phyloP scores from a whole-genome alignment of 2,888 invertebrate genomes.

The Eledona agricola region DNA sequence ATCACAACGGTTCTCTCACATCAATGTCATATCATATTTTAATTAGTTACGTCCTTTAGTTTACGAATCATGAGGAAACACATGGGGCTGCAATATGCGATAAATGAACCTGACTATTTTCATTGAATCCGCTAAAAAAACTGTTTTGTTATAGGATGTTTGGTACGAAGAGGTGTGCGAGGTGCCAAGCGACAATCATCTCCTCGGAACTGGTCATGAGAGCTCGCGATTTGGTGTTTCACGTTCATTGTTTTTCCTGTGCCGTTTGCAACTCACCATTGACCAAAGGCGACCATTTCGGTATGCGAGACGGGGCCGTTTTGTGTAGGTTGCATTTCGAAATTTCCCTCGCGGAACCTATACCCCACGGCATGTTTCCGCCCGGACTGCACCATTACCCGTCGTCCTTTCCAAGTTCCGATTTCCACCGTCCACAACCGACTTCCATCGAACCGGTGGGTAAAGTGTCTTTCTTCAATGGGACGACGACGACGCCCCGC shows the following conservation, averaged over 20 bases:
- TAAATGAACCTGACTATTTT: too few species aligned
- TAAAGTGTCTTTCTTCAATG: constrained; percentile 66
- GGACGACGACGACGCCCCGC: constrained; percentile 73
- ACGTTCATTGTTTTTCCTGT: constrained; percentile 95
- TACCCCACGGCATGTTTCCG: constrained; percentile 65
- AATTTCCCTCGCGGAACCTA: constrained; percentile 59
- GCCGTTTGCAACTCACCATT: constrained; percentile 86
- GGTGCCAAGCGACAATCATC: constrained; percentile 88
- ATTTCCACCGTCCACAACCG: constrained; percentile 66
- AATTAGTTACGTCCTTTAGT: too few species aligned
- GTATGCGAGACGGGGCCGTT: constrained; percentile 87
- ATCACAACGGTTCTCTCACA: too few species aligned
- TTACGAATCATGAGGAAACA: too few species aligned
- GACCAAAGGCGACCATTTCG: constrained; percentile 94
- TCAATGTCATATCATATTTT: too few species aligned
- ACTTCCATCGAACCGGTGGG: constrained; percentile 62
- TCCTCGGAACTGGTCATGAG: constrained; percentile 95
- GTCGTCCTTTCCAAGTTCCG: constrained; percentile 67
- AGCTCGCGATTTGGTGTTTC: constrained; percentile 91
- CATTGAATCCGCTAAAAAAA: too few species aligned
- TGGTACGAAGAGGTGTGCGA: constrained; percentile 86
- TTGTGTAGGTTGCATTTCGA: constrained; percentile 84
- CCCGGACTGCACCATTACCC: constrained; percentile 65
- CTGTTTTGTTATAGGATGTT: constrained; percentile 78
- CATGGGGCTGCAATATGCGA: too few species aligned